Conservation (phyloP, 2,888 invertebrate genomes). For the Ophraella communa region DNA sequence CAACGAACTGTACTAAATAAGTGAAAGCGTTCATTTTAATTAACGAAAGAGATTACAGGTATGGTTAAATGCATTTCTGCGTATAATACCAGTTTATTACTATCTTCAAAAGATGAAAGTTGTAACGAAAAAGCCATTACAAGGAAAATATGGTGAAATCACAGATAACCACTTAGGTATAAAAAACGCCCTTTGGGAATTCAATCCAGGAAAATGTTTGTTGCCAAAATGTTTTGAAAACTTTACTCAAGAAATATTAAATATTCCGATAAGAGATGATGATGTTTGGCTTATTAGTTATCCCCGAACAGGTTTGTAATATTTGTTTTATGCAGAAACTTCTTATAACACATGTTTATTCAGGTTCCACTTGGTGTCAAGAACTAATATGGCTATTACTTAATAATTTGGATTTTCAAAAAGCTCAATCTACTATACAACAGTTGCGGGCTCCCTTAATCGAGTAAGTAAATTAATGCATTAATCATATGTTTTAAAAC, state of each 20-base stretch:
- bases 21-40: not conserved
- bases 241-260: constrained; percentile 72
- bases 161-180: constrained; percentile 74
- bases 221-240: constrained; percentile 73
- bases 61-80: not conserved
- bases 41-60: not conserved
- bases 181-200: constrained; percentile 74
- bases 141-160: constrained; percentile 53
- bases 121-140: constrained; percentile 38
- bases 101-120: constrained; percentile 32
- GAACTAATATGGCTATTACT: constrained; percentile 93
- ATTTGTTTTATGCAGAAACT: not conserved
- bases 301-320: constrained; percentile 80
- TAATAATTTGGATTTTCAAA: constrained; percentile 78
- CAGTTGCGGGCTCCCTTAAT: constrained; percentile 78
- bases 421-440: constrained; percentile 66
- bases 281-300: constrained; percentile 89
- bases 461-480: constrained; percentile 60
- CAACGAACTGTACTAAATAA: not conserved
- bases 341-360: constrained; percentile 17
- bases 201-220: constrained; percentile 74
- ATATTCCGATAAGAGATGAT: constrained; percentile 73
- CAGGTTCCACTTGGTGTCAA: constrained; percentile 91
- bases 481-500: too few species aligned
- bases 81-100: too few species aligned